Evolutionary conservation across 1,140 invertebrate genomes (phyloP).

Genomic region (Bombus polaris): DNA sequence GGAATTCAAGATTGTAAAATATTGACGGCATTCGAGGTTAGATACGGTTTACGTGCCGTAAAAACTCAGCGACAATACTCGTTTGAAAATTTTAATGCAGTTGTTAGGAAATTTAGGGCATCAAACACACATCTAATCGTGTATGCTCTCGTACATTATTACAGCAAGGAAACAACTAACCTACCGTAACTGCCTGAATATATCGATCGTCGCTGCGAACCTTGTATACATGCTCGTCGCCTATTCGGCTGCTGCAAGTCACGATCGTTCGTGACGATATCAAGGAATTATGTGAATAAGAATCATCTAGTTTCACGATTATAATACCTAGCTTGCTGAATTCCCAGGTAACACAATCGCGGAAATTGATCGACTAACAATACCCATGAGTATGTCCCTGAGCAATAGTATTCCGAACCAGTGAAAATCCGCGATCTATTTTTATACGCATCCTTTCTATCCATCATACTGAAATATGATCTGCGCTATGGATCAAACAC

Average conservation of each 20-base stretch:
- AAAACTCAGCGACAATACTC: neutral
- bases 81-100: conserved; percentile 15
- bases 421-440: conserved; percentile 2
- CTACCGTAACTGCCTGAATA: conserved; percentile 26
- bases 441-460: neutral
- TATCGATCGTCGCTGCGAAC: conserved; percentile 33
- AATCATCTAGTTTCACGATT: neutral
- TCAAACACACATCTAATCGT: conserved; percentile 7
- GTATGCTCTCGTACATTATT: conserved; percentile 19
- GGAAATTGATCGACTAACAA: neutral
- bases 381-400: neutral
- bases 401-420: neutral
- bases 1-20: no score
- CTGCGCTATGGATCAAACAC: neutral
- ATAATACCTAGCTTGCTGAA: no score
- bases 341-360: no score
- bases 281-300: neutral
- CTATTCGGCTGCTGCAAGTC: neutral
- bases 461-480: conserved; percentile 4
- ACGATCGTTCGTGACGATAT: conserved; percentile 18
- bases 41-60: neutral
- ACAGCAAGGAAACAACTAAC: conserved; percentile 44
- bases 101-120: conserved; percentile 27
- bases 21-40: neutral
- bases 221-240: neutral